phyloP scores from a whole-genome alignment of 1,140 invertebrate species.

The Psix sp. region DNA sequence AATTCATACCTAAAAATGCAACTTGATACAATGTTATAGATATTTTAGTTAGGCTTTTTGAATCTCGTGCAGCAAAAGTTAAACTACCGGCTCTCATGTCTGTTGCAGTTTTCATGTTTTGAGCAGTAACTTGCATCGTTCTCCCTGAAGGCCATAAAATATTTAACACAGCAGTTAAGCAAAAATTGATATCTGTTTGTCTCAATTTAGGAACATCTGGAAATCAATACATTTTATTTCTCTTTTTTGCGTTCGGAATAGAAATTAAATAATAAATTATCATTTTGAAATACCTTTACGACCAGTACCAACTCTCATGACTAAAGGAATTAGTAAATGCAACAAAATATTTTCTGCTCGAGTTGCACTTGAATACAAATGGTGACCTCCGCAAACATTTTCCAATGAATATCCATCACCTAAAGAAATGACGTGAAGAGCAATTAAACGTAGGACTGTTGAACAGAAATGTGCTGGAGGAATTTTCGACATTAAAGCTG shows the following conservation, averaged over 20 bases:
- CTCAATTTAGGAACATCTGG: slow-evolving; percentile 92
- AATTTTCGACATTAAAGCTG: slow-evolving; percentile 89
- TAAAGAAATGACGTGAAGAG: slow-evolving; percentile 88
- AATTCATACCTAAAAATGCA: slow-evolving; percentile 85
- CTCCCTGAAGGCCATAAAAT: slow-evolving; percentile 88
- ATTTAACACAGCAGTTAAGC: slow-evolving; percentile 92
- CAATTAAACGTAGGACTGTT: slow-evolving; percentile 94
- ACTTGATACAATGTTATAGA: slow-evolving; percentile 91
- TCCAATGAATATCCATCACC: slow-evolving; percentile 95
- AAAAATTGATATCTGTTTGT: slow-evolving; percentile 92
- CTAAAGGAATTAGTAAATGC: slow-evolving; percentile 97
- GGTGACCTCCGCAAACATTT: slow-evolving; percentile 92
- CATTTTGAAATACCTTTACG: slow-evolving; percentile 83
- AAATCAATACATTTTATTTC: slow-evolving; percentile 11
- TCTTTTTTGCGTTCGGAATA: neutral
- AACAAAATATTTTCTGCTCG: slow-evolving; percentile 96
- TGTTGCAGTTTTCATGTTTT: slow-evolving; percentile 82
- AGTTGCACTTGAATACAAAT: slow-evolving; percentile 91
- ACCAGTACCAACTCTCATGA: slow-evolving; percentile 94
- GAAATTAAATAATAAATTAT: neutral
- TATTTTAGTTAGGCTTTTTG: slow-evolving; percentile 83
- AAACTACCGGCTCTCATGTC: slow-evolving; percentile 86
- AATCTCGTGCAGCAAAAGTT: slow-evolving; percentile 85
- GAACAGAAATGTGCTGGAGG: slow-evolving; percentile 96
- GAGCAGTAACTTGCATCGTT: slow-evolving; percentile 78